Evolutionary conservation across 2,797 vertebrate genomes (phyloP), one percentile per base, ranked within the genome.

Genomic region (Rhynchotus rufescens): DNA sequence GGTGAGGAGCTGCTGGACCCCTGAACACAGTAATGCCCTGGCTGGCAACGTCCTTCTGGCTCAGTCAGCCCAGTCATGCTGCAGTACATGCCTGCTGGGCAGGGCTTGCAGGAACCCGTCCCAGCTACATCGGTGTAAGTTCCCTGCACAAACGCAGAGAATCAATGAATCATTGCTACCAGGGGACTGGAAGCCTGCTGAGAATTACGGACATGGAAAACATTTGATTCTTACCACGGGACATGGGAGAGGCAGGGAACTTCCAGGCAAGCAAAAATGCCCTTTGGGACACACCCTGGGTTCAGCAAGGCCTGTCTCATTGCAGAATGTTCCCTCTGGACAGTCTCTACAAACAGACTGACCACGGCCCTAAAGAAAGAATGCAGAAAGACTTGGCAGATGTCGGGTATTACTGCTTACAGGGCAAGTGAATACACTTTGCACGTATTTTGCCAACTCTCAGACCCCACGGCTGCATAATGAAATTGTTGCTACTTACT

Each of bases 31-130:
- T 98, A 99, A 96, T 98, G 92, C 0, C 99, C 99, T 4, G 98
- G 91, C 49, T 97, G 97, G 95, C 99, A 99, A 21, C 20, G 95
- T 60, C 98, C 99, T 94, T 99, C 97, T n/a, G 98, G 98, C 40
- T 85, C 51, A 6, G 97, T 78, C 54, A 99, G 97, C 40, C 98
- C 98, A 10, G 96, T 44, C 80, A 82, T 94, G 73, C 98, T 96
- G 95, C 99, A 99, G 97, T 98, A 99, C 89, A 94, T 97, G 25
- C 99, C 98, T 3, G 98, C 97, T 32, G 96, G 97, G 91, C 99
- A 99, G 13, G 94, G 97, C 17, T 98, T 93, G 95, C 99, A 99
- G 40, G 98, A 97, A 3, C 97, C 94, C 62, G 97, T 59, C 16
- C 78, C 98, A 7, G 89, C 82, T 80, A 96, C 91, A n/a, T 98